Base-by-base conservation (phyloP, 2,797 vertebrate genomes). In the Chloroceryle amazona region DNA sequence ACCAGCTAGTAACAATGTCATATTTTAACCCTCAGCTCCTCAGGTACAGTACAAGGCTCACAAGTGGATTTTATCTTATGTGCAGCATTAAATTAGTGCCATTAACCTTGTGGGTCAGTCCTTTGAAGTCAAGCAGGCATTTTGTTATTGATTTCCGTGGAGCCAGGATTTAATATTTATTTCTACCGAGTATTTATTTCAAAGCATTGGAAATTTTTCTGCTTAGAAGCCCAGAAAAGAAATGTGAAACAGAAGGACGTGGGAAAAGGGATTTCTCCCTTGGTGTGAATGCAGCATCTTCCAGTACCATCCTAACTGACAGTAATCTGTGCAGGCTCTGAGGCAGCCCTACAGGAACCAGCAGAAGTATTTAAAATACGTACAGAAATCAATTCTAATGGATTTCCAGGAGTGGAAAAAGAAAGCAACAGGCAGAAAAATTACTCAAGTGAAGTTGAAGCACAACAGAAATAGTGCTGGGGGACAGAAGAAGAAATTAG, bases 61-160 rank as follows among this genome's bases (percentile, higher is more conserved):
- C 68, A 51, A 95, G 72, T 81, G 85, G 66, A 75, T 96, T 90
- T 94, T 95, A 88, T 91, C 85, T 91, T 66, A 47, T 3, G 39
- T 60, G 46, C 58, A 88, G 81, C 54, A 87, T 75, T 95, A 95
- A 91, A 91, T 94, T 92, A 90, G 85, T 88, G 68, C 75, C 61
- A 86, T 94, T 95, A 95, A 95, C 87, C 89, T 86, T 79, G 65
- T 51, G 85, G 89, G 89, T 88, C 92, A 92, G 29, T 37, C 20
- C 80, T 93, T 93, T 93, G 96, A 96, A 91, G 95, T 90, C 92
- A 90, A 88, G 63, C 26, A 75, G 81, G 12, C 41, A 62, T 96
- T 95, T 95, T 94, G 62, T 58, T 83, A 83, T 96, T 95, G 91
- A 95, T 94, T 92, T 93, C 81, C 49, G 35, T n/a, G 44, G 21